Base-by-base conservation (phyloP, 2,888 invertebrate genomes). In the Dryomyza anilis region DNA sequence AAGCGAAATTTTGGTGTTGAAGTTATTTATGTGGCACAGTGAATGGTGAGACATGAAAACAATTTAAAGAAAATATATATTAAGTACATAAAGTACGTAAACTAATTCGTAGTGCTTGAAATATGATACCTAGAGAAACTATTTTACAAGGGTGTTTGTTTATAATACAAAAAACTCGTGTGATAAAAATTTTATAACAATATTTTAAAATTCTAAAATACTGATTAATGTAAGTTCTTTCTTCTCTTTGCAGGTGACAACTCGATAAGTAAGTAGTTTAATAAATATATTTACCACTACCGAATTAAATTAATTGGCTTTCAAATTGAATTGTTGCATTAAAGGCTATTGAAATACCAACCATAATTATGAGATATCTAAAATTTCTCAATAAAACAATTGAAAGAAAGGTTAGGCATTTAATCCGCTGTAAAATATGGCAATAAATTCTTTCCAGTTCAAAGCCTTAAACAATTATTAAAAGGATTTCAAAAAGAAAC, bases 251-350 rank as follows among this genome's bases (percentile, higher is more conserved):
- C 76, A 81, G 81, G 79, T 76, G 81, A 81, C 73, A 81, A 77
- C 68, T 81, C 81, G 68, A 81, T 81, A 81, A 81, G 81, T 81
- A 82, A 81, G 81, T 81, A 59, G 58, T 64, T 65, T 36, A 16
- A 68, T 67, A 56, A n/a, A n/a, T n/a, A n/a, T n/a, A n/a, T n/a
- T n/a, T n/a, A n/a, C n/a, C n/a, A n/a, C n/a, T n/a, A n/a, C n/a
- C n/a, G n/a, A n/a, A n/a, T n/a, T n/a, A n/a, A 29, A 21, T 61
- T 58, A 73, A 78, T 78, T 79, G 78, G 78, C 76, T 66, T 62
- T 62, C 48, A 56, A 46, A 53, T 52, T 52, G 64, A 57, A 70
- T 72, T 75, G 74, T 75, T 77, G 78, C 79, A 77, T 77, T 77
- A 75, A 72, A 63, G 72, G 33, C 48, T 23, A 46, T 30, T 58